These are phyloP conservation scores for Lagenorhynchus albirostris DNA, from an alignment of 2,113 vertebrate species.

Conservation along the genomic window DNA sequence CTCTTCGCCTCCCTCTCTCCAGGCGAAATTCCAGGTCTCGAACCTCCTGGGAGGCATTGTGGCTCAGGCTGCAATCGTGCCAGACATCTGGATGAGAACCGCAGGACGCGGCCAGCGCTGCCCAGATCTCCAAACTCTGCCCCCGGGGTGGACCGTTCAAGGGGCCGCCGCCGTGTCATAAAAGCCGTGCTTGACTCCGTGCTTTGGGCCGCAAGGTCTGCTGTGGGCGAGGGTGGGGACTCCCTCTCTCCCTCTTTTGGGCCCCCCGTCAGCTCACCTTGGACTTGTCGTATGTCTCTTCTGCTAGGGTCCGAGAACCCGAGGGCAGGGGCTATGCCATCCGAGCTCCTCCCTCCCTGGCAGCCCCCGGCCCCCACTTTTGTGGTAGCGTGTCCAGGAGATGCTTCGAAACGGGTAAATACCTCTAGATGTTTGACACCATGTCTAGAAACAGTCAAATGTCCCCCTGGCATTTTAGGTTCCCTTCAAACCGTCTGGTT, in stretches of 20 bases:
- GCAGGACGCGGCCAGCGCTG: neutral
- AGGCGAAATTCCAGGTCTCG: neutral
- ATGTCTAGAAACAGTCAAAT: accelerated
- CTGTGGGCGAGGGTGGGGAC: neutral
- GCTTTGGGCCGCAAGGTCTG: neutral
- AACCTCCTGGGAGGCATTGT: neutral
- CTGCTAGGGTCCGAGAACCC: neutral
- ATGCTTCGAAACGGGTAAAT: neutral
- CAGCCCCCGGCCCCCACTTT: neutral
- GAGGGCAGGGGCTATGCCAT: neutral
- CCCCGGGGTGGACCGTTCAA: accelerated
- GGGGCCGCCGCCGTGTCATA: accelerated
- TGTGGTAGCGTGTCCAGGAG: accelerated
- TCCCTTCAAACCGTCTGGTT: neutral
- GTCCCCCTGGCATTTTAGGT: neutral
- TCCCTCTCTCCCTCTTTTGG: accelerated
- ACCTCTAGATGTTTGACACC: neutral
- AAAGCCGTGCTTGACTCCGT: accelerated
- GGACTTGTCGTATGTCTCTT: too few relatives aligned
- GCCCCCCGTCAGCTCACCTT: accelerated
- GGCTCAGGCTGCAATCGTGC: neutral
- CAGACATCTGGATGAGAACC: neutral
- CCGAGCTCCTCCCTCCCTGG: neutral
- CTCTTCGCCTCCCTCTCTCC: accelerated
- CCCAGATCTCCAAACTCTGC: neutral